Evolutionary conservation across 2,888 invertebrate species (phyloP), one percentile per base, ranked within the genome.

Genomic region (Synanthedon myopaeformis): DNA sequence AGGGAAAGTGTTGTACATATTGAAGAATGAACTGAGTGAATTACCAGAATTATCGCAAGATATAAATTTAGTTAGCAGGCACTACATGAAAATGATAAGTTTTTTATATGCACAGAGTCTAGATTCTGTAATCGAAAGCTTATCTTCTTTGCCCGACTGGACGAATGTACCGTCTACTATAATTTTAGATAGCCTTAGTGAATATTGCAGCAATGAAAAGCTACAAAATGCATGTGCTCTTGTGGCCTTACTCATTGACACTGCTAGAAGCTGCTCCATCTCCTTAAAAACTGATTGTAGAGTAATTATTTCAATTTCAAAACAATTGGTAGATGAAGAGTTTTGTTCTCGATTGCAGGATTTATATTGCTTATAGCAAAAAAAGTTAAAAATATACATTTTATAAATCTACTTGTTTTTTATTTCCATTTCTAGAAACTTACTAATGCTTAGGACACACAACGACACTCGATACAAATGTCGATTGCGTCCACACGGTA

Each of bases 31-130:
- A 62, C 60, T 85, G 13, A 73, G 70, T 59, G 80, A 84, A 64
- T 59, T 87, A 19, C 87, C 87, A n/a, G 62, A 77, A 56, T 58
- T 86, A 51, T 82, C 82, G 10, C 79, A 85, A 64, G 80, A 84
- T 54, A 56, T 82, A 2, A 70, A 55, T 59, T 65, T 66, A 52
- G 57, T 79, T 1, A 79, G 77, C 51, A 74, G 74, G 57, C 74
- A 80, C 61, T 84, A 78, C 53, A 76, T 86, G 74, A 86, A 84
- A 68, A 80, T 85, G 82, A 77, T 87, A 17, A 82, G 76, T 61
- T 86, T 87, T 64, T 59, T 87, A 11, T 86, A 87, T 70, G 76
- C 74, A 45, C 73, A 72, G 51, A 73, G 60, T 55, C 58, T 79
- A 51, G 69, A 78, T 52, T 67, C 75, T n/a, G 62, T 86, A 5